phyloP scores from a whole-genome alignment of 2,113 vertebrate species.

The Aythya baeri region DNA sequence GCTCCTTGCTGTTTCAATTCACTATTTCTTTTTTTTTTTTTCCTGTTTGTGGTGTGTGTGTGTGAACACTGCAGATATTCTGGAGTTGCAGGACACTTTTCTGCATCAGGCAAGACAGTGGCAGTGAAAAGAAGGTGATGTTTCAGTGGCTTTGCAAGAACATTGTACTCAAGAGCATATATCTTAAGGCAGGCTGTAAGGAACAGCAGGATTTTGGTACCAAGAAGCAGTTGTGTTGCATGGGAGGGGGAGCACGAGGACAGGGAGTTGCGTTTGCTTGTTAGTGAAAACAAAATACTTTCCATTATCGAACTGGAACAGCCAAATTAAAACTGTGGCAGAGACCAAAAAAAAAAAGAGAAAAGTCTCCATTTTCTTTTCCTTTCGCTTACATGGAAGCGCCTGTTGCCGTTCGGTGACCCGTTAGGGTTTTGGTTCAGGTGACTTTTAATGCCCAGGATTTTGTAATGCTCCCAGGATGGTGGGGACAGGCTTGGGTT shows the following conservation, averaged over 20 bases:
- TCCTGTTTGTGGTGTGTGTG: background rate
- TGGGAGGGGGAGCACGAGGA: background rate
- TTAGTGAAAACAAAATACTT: conserved; percentile 69
- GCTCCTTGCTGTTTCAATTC: too few species aligned
- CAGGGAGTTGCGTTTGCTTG: conserved; percentile 41
- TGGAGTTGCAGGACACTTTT: background rate
- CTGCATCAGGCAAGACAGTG: background rate
- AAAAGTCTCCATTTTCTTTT: conserved; percentile 64
- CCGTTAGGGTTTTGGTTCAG: conserved; percentile 35
- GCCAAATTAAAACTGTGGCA: conserved; percentile 8
- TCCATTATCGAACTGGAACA: conserved; percentile 60
- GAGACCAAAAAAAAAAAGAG: background rate
- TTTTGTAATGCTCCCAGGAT: too few species aligned
- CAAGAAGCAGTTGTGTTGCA: conserved; percentile 1
- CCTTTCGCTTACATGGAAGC: conserved; percentile 46
- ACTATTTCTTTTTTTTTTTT: background rate
- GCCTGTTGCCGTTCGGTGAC: conserved; percentile 58
- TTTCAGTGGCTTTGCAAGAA: background rate
- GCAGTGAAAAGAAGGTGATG: background rate
- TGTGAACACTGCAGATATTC: background rate
- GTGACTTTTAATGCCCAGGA: background rate
- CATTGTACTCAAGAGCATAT: background rate
- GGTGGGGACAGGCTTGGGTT: background rate
- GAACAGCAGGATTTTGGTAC: background rate
- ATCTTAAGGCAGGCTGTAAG: background rate